Conservation (phyloP, 2,888 invertebrate genomes). For the Epinotia brunnichana region DNA sequence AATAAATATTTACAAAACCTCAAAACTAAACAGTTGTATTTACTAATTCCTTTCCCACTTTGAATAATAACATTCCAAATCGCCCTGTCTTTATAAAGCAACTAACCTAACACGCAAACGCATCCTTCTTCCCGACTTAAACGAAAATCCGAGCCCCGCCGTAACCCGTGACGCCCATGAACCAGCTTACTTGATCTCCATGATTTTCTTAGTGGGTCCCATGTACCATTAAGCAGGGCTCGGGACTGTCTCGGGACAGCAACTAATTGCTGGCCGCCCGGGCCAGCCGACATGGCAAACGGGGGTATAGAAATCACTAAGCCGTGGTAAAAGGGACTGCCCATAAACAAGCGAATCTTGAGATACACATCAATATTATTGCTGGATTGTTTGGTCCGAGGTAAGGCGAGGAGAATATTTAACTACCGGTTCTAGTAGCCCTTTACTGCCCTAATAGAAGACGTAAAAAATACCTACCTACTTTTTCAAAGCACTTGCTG, state of each 20-base stretch:
- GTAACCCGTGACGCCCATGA: constrained; percentile 7
- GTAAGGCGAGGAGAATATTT: constrained; percentile 1
- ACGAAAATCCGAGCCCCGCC: constrained; percentile 1
- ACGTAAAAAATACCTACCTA: neutral
- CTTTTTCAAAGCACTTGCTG: too few species aligned
- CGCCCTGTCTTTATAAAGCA: neutral
- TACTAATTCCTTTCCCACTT: too few species aligned
- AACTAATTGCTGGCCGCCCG: constrained; percentile 48
- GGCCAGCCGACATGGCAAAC: constrained; percentile 46
- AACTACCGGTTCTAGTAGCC: constrained; percentile 1
- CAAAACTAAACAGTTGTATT: too few species aligned
- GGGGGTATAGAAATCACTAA: constrained; percentile 51
- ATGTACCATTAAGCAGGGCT: constrained; percentile 23
- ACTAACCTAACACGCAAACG: neutral
- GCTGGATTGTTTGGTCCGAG: constrained; percentile 34
- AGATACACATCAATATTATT: constrained; percentile 44
- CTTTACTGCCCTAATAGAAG: neutral
- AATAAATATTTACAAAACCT: too few species aligned
- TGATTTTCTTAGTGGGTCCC: constrained; percentile 36
- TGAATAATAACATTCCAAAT: neutral
- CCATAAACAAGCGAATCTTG: constrained; percentile 47
- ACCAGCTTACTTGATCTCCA: constrained; percentile 29
- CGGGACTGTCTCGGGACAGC: constrained; percentile 19
- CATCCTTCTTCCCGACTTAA: constrained; percentile 5
- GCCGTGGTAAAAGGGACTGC: constrained; percentile 50